Conservation (phyloP, 2,797 vertebrate genomes). For the Rhabdophis nuchalis region DNA sequence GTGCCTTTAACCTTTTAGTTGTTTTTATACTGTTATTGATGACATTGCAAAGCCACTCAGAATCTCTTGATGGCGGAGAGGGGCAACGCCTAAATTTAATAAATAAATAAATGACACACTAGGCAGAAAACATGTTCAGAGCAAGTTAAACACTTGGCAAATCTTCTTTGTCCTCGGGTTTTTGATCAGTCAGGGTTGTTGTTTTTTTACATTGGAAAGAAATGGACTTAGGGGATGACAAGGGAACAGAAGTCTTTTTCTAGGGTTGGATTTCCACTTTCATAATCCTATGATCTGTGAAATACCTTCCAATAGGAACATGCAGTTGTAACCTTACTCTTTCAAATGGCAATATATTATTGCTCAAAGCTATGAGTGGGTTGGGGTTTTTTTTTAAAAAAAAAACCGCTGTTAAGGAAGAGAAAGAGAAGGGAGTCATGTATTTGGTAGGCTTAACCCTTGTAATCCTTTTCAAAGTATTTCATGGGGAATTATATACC, state of each 20-base stretch:
- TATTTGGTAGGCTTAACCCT: conserved; percentile 33
- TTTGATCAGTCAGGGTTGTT: background rate
- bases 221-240: background rate
- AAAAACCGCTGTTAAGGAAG: background rate
- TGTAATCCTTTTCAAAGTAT: conserved; percentile 33
- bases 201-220: background rate
- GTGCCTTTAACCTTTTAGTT: background rate
- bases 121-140: background rate
- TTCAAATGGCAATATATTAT: background rate
- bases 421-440: background rate
- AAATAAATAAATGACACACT: background rate
- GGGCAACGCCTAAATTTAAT: background rate
- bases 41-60: background rate
- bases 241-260: background rate
- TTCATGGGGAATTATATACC: conserved; percentile 34
- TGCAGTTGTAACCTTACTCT: background rate
- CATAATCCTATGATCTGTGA: background rate
- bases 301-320: background rate
- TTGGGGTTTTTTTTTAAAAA: background rate
- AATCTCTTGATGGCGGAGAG: background rate
- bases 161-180: background rate
- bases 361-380: background rate
- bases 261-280: background rate
- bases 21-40: background rate
- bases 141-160: background rate